Percentiles rank a stretch among this genome's conserved stretches.
These are phyloP conservation scores for Pempheris klunzingeri DNA, from an alignment of 2,797 vertebrate species.

Conservation along the genomic window DNA sequence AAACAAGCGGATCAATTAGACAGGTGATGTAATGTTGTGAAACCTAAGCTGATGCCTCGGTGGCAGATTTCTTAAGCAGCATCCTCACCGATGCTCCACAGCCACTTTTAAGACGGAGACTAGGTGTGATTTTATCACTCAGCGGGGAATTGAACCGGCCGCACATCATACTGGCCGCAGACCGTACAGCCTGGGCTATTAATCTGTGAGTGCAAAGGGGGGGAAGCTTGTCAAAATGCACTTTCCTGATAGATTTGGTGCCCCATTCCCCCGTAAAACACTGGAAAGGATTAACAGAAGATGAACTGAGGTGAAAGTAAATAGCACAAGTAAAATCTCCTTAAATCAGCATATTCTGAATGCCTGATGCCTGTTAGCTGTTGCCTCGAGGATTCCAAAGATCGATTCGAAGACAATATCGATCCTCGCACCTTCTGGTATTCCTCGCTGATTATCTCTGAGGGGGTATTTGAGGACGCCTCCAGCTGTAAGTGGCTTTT, in stretches of 20 bases:
- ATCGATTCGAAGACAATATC: slow-evolving; percentile 27
- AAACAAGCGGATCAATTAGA: slow-evolving; percentile 79
- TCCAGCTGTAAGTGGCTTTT: neutral
- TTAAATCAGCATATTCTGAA: slow-evolving; percentile 47
- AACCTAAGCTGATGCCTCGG: slow-evolving; percentile 68
- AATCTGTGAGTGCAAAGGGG: slow-evolving; percentile 21
- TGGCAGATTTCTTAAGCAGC: slow-evolving; percentile 56
- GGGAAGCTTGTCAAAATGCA: slow-evolving; percentile 52
- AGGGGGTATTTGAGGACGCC: slow-evolving; percentile 20
- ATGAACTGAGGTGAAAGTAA: slow-evolving; percentile 49
- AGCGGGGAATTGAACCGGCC: slow-evolving; percentile 48
- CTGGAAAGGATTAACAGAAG: slow-evolving; percentile 45
- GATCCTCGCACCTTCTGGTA: slow-evolving; percentile 10
- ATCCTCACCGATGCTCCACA: slow-evolving; percentile 45
- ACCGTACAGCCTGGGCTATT: slow-evolving; percentile 46
- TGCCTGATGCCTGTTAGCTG: slow-evolving; percentile 37
- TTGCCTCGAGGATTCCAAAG: slow-evolving; percentile 7
- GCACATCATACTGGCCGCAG: slow-evolving; percentile 19
- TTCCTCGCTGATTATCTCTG: slow-evolving; percentile 2
- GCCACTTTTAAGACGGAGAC: slow-evolving; percentile 57
- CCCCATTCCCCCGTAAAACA: slow-evolving; percentile 53
- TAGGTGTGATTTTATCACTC: slow-evolving; percentile 51
- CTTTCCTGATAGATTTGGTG: slow-evolving; percentile 39
- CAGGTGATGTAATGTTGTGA: slow-evolving; percentile 82
- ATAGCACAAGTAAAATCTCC: slow-evolving; percentile 43